Percentiles rank a stretch among this genome's conserved stretches.
Evolutionary conservation across 2,888 invertebrate genomes (phyloP).

Genomic region (Tricholauxania praeusta): DNA sequence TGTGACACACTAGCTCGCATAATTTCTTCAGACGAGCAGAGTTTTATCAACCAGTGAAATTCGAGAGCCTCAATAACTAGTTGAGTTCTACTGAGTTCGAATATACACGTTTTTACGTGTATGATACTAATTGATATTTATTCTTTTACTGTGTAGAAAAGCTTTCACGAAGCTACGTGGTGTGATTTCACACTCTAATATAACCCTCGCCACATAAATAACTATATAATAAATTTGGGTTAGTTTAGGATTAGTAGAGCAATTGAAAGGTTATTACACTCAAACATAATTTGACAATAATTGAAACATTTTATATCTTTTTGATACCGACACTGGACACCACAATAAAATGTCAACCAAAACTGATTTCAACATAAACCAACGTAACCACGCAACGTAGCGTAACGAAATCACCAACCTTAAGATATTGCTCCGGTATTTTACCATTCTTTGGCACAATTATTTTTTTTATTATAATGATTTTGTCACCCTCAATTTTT

Average conservation of each 20-base stretch:
- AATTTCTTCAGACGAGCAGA: background rate
- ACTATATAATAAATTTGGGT: too few relatives aligned
- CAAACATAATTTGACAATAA: too few relatives aligned
- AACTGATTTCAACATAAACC: constrained; percentile 33
- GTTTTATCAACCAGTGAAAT: background rate
- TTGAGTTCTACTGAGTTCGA: constrained; percentile 7
- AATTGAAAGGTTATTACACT: too few relatives aligned
- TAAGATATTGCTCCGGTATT: constrained; percentile 64
- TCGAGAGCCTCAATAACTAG: background rate
- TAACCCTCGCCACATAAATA: too few relatives aligned
- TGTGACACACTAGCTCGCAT: background rate
- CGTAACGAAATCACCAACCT: constrained; percentile 61
- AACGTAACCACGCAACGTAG: constrained; percentile 26
- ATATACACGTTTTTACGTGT: background rate
- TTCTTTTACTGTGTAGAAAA: too few relatives aligned
- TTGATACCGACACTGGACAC: constrained; percentile 2
- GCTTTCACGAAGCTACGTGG: too few relatives aligned
- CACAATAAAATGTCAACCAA: background rate
- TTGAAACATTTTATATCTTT: too few relatives aligned
- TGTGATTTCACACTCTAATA: too few relatives aligned
- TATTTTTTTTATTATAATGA: constrained; percentile 68
- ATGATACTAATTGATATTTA: too few relatives aligned
- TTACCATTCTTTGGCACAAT: constrained; percentile 67
- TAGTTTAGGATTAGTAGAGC: too few relatives aligned
- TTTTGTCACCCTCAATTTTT: constrained; percentile 68